These are phyloP conservation scores for Drosophila mimetica DNA, from an alignment of 2,888 invertebrate genomes.

Conservation along the genomic window DNA sequence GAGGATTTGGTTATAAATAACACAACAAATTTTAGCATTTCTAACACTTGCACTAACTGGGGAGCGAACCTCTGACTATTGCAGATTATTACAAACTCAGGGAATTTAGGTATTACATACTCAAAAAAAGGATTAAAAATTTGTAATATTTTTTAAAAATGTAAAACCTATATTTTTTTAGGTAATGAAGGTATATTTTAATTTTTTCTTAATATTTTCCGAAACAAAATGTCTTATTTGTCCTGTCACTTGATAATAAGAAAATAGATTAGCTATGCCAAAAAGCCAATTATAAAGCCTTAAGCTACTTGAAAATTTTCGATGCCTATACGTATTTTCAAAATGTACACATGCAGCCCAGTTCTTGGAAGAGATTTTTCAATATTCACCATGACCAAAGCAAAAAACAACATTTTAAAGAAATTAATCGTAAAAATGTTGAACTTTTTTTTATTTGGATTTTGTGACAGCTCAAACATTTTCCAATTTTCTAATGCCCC, in stretches of 20 bases:
- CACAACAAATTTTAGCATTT: too few species aligned
- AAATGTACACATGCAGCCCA: slow-evolving; percentile 12
- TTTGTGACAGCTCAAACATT: slow-evolving; percentile 32
- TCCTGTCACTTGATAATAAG: slow-evolving; percentile 8
- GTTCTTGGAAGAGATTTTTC: slow-evolving; percentile 17
- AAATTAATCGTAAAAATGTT: slow-evolving; percentile 25
- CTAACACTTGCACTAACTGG: too few species aligned
- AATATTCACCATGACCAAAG: slow-evolving; percentile 3
- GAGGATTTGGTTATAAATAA: too few species aligned
- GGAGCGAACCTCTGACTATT: too few species aligned
- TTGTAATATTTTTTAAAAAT: too few species aligned
- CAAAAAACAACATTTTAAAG: background rate
- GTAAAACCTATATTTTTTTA: too few species aligned
- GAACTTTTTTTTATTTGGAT: background rate
- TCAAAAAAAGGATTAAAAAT: too few species aligned
- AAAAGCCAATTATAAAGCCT: slow-evolving; percentile 1
- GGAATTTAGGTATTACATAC: too few species aligned
- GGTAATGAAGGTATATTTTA: too few species aligned
- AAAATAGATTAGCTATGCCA: slow-evolving; percentile 16
- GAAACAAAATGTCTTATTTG: background rate
- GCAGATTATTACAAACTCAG: too few species aligned
- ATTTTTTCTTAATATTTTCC: background rate
- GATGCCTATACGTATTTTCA: background rate
- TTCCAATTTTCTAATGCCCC: slow-evolving; percentile 33
- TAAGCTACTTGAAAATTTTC: background rate